phyloP scores from a whole-genome alignment of 64 coral and sea anemone species.

The Porites lutea region DNA sequence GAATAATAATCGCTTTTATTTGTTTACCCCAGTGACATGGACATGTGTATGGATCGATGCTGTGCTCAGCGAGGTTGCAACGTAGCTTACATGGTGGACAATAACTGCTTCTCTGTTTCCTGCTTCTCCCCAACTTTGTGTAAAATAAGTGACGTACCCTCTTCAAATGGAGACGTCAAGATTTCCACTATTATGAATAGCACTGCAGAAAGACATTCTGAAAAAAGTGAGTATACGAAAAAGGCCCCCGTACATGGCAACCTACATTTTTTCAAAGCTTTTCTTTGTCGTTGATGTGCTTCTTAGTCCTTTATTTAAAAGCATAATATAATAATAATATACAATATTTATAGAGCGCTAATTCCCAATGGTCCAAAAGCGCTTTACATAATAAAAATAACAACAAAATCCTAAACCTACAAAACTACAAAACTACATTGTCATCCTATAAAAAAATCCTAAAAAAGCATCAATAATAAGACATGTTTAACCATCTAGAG shows the following conservation, averaged over 20 bases:
- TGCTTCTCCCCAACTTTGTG: slow-evolving; percentile 80
- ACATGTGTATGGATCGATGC: slow-evolving; percentile 83
- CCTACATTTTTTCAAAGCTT: not conserved
- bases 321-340: no score
- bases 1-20: not conserved
- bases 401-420: no score
- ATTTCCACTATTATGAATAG: slow-evolving; percentile 86
- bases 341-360: no score
- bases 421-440: no score
- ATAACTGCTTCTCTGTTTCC: slow-evolving; percentile 83
- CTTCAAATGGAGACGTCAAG: slow-evolving; percentile 87
- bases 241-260: no score
- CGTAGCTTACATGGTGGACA: slow-evolving; percentile 87
- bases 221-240: slow-evolving; percentile 66
- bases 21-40: slow-evolving; percentile 63
- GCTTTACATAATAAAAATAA: no score
- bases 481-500: no score
- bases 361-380: no score
- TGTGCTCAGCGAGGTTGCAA: slow-evolving; percentile 75
- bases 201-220: slow-evolving; percentile 30
- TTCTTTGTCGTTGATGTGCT: not conserved
- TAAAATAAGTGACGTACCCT: slow-evolving; percentile 63
- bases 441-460: no score
- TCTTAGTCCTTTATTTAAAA: no score
- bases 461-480: no score